Evolutionary conservation across 2,113 vertebrate species (phyloP).

Genomic region (Alligator sinensis): DNA sequence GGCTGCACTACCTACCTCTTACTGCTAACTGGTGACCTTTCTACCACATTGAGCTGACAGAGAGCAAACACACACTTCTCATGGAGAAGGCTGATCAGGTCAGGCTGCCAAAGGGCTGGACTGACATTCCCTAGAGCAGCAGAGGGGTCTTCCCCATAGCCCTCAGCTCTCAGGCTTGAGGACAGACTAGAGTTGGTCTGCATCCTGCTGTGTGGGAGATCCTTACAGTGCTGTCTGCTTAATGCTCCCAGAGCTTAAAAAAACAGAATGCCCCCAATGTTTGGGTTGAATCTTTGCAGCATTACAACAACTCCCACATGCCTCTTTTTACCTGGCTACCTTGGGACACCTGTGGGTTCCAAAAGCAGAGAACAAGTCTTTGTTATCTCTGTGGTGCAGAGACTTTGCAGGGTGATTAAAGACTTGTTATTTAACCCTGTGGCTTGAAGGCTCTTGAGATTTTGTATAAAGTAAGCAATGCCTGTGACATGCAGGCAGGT

Average conservation of each 20-base stretch:
- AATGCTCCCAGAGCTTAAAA: background rate
- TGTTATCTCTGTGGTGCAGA: background rate
- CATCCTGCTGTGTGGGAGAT: background rate
- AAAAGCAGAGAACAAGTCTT: no score
- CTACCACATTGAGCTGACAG: no score
- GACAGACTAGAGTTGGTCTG: background rate
- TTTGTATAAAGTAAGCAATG: rapidly evolving
- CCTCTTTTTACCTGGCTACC: background rate
- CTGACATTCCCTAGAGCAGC: background rate
- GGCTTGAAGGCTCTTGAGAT: background rate
- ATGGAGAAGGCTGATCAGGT: background rate
- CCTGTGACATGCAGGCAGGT: rapidly evolving
- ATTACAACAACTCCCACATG: no score
- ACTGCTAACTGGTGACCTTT: no score
- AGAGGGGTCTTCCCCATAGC: no score
- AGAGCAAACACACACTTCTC: background rate
- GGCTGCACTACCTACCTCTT: no score
- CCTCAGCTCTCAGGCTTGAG: background rate
- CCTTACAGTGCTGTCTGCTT: background rate
- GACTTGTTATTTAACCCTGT: background rate
- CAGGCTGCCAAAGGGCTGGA: background rate
- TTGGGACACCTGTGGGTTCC: background rate
- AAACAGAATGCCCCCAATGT: background rate
- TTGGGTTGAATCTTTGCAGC: no score
- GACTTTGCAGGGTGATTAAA: rapidly evolving